These are phyloP conservation scores for Anthopleura xanthogrammica DNA, from an alignment of 92 coral and sea anemone genomes.

Conservation along the genomic window DNA sequence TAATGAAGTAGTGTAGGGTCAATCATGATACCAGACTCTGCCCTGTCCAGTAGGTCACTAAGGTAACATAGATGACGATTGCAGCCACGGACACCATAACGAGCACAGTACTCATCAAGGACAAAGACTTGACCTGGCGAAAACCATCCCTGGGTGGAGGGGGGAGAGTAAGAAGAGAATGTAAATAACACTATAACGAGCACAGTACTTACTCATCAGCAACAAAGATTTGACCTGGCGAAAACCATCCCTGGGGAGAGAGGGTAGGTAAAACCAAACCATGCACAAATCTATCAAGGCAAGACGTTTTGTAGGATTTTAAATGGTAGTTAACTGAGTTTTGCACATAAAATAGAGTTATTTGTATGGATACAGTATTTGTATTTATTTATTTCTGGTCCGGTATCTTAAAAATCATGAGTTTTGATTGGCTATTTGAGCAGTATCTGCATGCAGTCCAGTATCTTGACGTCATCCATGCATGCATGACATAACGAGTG, in stretches of 20 bases:
- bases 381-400: no score
- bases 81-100: conserved; percentile 98
- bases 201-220: conserved; percentile 89
- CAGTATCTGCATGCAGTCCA: no score
- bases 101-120: conserved; percentile 94
- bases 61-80: conserved; percentile 90
- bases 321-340: background rate
- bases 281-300: background rate
- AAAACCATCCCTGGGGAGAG: conserved; percentile 86
- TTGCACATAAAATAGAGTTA: background rate
- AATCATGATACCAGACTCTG: conserved; percentile 91
- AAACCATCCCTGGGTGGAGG: conserved; percentile 84
- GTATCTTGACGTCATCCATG: no score
- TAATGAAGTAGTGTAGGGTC: conserved; percentile 95
- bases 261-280: conserved; percentile 16
- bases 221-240: conserved; percentile 97
- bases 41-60: conserved; percentile 85
- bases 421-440: no score
- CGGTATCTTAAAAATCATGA: no score
- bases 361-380: background rate
- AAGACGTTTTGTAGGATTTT: no score
- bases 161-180: background rate
- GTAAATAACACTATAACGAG: conserved; percentile 69
- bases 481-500: no score
- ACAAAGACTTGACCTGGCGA: conserved; percentile 99